These are phyloP conservation scores for Ciconia maguari DNA, from an alignment of 2,113 vertebrate species.

Conservation along the genomic window DNA sequence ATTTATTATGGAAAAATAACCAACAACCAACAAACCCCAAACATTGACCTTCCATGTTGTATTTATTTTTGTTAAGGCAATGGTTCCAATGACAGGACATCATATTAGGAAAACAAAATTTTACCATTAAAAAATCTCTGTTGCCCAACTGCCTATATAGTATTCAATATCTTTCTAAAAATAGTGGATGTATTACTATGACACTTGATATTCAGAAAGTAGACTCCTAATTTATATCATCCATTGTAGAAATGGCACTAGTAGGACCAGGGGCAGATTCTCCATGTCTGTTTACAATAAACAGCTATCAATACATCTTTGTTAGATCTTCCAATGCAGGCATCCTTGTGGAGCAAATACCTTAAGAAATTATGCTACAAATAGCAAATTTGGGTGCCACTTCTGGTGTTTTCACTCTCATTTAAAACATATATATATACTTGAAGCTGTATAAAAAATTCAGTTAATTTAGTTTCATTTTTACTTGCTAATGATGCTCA, in stretches of 20 bases:
- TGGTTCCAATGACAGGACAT: background rate
- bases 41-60: background rate
- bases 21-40: background rate
- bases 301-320: background rate
- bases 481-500: background rate
- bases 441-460: background rate
- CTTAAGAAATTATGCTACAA: background rate
- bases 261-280: background rate
- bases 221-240: background rate
- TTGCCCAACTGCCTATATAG: background rate
- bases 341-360: background rate
- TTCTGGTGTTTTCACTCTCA: background rate
- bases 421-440: background rate
- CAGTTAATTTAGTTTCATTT: background rate
- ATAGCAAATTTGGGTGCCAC: background rate
- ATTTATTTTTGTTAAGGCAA: background rate
- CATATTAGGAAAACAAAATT: background rate
- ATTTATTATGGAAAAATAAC: background rate
- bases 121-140: background rate
- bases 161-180: background rate
- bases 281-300: background rate
- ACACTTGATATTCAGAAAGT: background rate
- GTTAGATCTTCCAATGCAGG: background rate
- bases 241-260: background rate
- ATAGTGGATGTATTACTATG: background rate